phyloP scores from a whole-genome alignment of 2,888 invertebrate species.

The Halictus ligatus region DNA sequence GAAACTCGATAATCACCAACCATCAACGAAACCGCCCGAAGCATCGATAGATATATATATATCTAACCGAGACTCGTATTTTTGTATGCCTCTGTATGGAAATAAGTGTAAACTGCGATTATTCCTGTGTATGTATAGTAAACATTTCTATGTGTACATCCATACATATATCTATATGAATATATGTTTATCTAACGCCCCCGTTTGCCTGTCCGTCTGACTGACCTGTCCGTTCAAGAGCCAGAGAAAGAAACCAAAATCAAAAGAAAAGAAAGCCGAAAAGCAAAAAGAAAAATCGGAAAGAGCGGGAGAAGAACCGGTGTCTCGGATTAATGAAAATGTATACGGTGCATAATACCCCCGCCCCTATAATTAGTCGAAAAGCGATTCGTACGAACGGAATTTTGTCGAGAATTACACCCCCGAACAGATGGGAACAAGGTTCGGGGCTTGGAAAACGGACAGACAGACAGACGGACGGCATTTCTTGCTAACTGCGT shows the following conservation, averaged over 20 bases:
- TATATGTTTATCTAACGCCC: constrained; percentile 38
- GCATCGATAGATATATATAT: not conserved
- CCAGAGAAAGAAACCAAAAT: constrained; percentile 12
- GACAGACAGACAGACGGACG: constrained; percentile 78
- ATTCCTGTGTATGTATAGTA: constrained; percentile 63
- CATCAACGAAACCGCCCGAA: constrained; percentile 14
- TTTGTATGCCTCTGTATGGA: constrained; percentile 49
- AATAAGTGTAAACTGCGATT: constrained; percentile 47
- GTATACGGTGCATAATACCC: not conserved
- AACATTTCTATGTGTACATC: constrained; percentile 45
- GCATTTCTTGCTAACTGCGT: constrained; percentile 72
- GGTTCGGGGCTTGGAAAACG: constrained; percentile 70
- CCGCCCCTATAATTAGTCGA: constrained; percentile 7
- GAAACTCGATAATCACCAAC: not conserved
- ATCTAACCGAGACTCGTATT: constrained; percentile 14
- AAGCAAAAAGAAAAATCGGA: not conserved
- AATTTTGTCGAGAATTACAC: constrained; percentile 1
- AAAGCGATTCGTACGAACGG: constrained; percentile 8
- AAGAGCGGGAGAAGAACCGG: not conserved
- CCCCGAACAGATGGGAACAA: constrained; percentile 12
- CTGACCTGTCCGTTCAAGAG: constrained; percentile 74
- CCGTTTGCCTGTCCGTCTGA: constrained; percentile 76
- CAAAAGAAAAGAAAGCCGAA: not conserved
- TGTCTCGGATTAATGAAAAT: not conserved
- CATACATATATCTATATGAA: not conserved